Percentiles rank a stretch among this genome's conserved stretches.
Conservation (phyloP, 2,888 invertebrate species). For the Lathronympha strigana region DNA sequence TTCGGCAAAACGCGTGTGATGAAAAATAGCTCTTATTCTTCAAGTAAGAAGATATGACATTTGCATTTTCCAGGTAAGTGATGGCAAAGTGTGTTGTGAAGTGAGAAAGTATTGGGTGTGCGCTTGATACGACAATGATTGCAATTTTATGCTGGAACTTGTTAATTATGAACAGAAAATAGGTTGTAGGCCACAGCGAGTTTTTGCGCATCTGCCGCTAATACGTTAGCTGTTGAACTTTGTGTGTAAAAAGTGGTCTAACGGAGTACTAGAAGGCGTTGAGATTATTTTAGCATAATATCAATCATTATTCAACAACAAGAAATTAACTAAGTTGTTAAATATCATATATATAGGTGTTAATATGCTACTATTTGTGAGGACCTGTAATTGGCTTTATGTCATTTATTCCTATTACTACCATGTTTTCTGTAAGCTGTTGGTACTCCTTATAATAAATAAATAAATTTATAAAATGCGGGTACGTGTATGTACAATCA, state of each 20-base stretch:
- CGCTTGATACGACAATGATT: constrained; percentile 48
- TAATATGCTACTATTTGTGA: too few relatives aligned
- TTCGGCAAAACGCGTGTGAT: not conserved
- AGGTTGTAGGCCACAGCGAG: not conserved
- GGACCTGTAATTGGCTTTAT: too few relatives aligned
- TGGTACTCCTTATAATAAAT: too few relatives aligned
- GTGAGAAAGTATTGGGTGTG: constrained; percentile 60
- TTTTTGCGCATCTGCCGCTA: not conserved
- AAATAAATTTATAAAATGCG: too few relatives aligned
- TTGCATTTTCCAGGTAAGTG: not conserved
- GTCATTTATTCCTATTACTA: too few relatives aligned
- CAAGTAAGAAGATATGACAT: not conserved
- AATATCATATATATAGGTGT: too few relatives aligned
- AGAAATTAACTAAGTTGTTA: too few relatives aligned
- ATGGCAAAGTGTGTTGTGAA: constrained; percentile 51
- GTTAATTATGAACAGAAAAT: constrained; percentile 48
- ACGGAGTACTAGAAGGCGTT: too few relatives aligned
- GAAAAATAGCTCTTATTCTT: constrained; percentile 18
- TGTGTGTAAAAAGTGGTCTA: constrained; percentile 49
- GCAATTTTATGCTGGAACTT: constrained; percentile 56
- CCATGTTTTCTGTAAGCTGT: too few relatives aligned
- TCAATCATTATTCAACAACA: too few relatives aligned
- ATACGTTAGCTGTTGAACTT: constrained; percentile 8
- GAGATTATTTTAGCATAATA: too few relatives aligned
- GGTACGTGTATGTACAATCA: too few relatives aligned